Evolutionary conservation across 2,888 invertebrate genomes (phyloP), one percentile per base, ranked within the genome.

Genomic region (Amphipoea oculea): DNA sequence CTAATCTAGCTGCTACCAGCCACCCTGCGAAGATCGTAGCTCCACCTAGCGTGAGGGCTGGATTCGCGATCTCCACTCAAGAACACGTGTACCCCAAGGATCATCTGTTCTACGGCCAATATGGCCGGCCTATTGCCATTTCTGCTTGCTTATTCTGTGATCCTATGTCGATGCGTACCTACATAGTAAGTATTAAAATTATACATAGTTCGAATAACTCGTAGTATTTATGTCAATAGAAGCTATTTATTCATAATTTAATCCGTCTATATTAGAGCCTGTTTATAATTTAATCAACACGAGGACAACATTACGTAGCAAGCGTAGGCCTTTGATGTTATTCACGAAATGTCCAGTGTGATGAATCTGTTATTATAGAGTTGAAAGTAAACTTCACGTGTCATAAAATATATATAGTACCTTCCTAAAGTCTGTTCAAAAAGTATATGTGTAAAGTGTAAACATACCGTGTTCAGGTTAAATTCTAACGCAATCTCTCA

Each of bases 351-450:
- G 29, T 70, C 70, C 51, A 42, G 40, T 66, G n/a, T 70, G 70
- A 70, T 76, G 63, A 60, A 73, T 74, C 36, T 78, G 23, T 63
- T 68, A 69, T 60, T 72, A 67, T 40, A 14, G 12, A 68, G 63
- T 79, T 76, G 80, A 88, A 86, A 86, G 81, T 83, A 60, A n/a
- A 73, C 62, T 78, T 83, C 69, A 88, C 76, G 78, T 82, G 66
- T 78, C 78, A 79, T 81, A 75, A 73, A 89, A 82, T 80, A 79
- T 81, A 82, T n/a, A 83, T 78, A 85, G 51, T 57, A 65, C 36
- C 20, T 63, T 20, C 36, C 20, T 65, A 65, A 4, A 36, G 36
- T 65, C 36, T 65, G 63, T 40, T 65, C 20, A 9, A 63, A 63
- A 63, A 65, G 9, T 20, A 20, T 40, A 0, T 36, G 20, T 20